Base-by-base conservation (phyloP, 2,113 vertebrate species). In the Pavo muticus region DNA sequence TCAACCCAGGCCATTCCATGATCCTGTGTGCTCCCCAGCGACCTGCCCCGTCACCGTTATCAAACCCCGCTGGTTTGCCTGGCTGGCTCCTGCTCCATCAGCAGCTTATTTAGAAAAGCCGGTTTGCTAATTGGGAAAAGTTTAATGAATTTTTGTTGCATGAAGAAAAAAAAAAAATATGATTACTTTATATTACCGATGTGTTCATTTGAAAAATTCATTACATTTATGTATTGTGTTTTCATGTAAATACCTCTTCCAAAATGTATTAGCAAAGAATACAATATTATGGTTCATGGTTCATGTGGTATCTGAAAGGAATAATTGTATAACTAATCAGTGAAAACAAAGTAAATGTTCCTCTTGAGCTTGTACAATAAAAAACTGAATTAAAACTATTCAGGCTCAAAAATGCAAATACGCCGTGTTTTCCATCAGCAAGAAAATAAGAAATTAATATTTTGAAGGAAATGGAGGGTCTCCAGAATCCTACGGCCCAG, bases 331-430 rank as follows among this genome's bases (percentile, higher is more conserved):
- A 98, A 98, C 97, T 97, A 97, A 98, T 98, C 97, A 97, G 95
- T 96, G 97, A 98, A 98, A 98, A 98, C 97, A 98, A 98, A 98
- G 97, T 97, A 97, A 98, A 98, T 97, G 97, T 97, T 98, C 97
- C 97, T 98, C 95, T 98, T 95, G 95, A 97, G 97, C 95, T 97
- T 97, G 92, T 96, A 82, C 91, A 98, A 98, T 97, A 97, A 98
- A 97, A 97, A 96, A 96, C 61, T 78, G 96, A 98, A 98, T 98
- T 98, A 97, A 97, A 98, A 97, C 97, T 98, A 97, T 95, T 97
- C 97, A 98, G 97, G 97, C 98, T 98, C 97, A 98, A 97, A 98
- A 98, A 98, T 98, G 97, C 98, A 98, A 98, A 98, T 98, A 98
- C 24, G 95, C 61, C 87, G 73, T 91, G 91, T 97, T 96, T 97